These are phyloP conservation scores for Macaria liturata DNA, from an alignment of 2,888 invertebrate genomes.

Conservation along the genomic window DNA sequence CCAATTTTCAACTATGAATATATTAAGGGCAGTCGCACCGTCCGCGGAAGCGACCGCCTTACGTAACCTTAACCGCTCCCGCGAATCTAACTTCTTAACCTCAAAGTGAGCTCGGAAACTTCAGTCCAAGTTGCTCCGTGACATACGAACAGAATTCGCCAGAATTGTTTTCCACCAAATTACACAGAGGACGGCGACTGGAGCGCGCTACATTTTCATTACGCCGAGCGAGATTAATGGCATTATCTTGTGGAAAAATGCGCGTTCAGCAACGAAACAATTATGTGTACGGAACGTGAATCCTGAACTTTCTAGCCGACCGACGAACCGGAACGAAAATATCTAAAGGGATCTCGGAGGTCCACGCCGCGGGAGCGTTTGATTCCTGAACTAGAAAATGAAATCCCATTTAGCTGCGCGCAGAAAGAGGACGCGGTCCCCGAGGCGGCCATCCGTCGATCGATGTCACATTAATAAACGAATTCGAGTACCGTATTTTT, in stretches of 20 bases:
- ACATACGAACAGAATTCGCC: slow-evolving; percentile 49
- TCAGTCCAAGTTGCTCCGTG: slow-evolving; percentile 42
- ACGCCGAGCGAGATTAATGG: slow-evolving; percentile 66
- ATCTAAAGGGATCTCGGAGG: slow-evolving; percentile 54
- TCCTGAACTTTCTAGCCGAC: slow-evolving; percentile 42
- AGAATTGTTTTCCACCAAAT: slow-evolving; percentile 58
- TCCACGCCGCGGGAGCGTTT: slow-evolving; percentile 62
- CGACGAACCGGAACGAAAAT: slow-evolving; percentile 57
- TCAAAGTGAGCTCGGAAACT: slow-evolving; percentile 44
- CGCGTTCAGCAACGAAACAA: slow-evolving; percentile 62
- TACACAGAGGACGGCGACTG: slow-evolving; percentile 46
- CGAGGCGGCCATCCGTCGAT: slow-evolving; percentile 49
- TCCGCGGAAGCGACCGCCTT: slow-evolving; percentile 33
- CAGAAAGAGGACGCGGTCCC: slow-evolving; percentile 52
- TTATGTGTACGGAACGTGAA: slow-evolving; percentile 52
- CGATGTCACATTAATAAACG: slow-evolving; percentile 75
- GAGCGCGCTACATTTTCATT: slow-evolving; percentile 67
- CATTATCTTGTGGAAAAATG: slow-evolving; percentile 73
- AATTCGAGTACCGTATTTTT: slow-evolving; percentile 65
- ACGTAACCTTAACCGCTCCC: slow-evolving; percentile 38
- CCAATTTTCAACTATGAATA: slow-evolving; percentile 64
- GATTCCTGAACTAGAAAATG: slow-evolving; percentile 79
- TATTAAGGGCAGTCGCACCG: slow-evolving; percentile 46
- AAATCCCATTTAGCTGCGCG: slow-evolving; percentile 70
- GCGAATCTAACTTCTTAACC: slow-evolving; percentile 55